These are phyloP conservation scores for Gastrophryne carolinensis DNA, from an alignment of 2,797 vertebrate species.

Conservation along the genomic window DNA sequence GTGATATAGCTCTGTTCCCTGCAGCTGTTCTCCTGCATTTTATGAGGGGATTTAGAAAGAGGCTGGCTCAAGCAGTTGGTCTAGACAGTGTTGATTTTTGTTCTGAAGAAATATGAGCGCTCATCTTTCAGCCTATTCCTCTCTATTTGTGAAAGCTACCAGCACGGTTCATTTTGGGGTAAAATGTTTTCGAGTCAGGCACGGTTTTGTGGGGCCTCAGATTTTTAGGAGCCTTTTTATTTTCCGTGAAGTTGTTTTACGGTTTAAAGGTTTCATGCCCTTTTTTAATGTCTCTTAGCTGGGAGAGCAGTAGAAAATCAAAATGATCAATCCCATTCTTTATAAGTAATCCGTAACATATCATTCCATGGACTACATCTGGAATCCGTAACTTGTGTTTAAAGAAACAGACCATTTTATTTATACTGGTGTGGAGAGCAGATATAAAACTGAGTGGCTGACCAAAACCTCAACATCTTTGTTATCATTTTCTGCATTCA, in stretches of 20 bases:
- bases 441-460: constrained; percentile 5
- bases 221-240: constrained; percentile 34
- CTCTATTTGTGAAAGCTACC: constrained; percentile 37
- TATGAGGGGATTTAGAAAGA: constrained; percentile 47
- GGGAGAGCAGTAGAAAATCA: constrained; percentile 16
- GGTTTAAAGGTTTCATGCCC: constrained; percentile 21
- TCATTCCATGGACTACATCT: constrained; percentile 29
- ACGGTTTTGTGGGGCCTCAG: constrained; percentile 39
- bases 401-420: constrained; percentile 41
- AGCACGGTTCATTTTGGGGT: constrained; percentile 52
- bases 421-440: constrained; percentile 8
- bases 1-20: constrained; percentile 50
- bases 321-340: constrained; percentile 21
- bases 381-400: constrained; percentile 44
- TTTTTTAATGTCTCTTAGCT: constrained; percentile 33
- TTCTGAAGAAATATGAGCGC: constrained; percentile 48
- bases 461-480: constrained; percentile 19
- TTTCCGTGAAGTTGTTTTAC: constrained; percentile 26
- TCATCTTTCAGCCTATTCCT: constrained; percentile 45
- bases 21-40: constrained; percentile 58
- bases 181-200: constrained; percentile 51
- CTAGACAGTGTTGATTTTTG: constrained; percentile 52
- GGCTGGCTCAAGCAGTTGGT: constrained; percentile 54
- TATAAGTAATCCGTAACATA: constrained; percentile 40
- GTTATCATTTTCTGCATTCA: constrained; percentile 14